These are phyloP conservation scores for Rallus crepitans DNA, from an alignment of 2,797 vertebrate species.

Conservation along the genomic window DNA sequence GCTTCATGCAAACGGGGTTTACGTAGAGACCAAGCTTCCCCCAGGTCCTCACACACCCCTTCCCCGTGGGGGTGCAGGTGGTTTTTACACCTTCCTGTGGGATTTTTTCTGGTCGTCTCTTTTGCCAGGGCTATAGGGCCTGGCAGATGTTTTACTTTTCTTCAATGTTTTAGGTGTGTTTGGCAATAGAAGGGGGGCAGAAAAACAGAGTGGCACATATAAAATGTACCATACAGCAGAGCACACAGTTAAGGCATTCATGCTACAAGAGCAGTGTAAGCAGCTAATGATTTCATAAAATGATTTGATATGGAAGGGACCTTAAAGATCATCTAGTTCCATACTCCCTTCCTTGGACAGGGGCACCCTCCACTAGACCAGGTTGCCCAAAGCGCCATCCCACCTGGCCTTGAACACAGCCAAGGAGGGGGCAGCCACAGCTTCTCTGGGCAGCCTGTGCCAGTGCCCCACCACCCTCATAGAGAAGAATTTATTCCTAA, in stretches of 20 bases:
- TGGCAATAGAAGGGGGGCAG: background rate
- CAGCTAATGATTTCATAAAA: too few relatives aligned
- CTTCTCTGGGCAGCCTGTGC: too few relatives aligned
- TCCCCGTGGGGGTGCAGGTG: background rate
- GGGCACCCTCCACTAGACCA: too few relatives aligned
- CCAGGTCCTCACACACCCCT: background rate
- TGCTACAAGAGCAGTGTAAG: background rate
- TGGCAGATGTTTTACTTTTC: background rate
- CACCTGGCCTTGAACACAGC: too few relatives aligned
- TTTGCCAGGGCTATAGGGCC: background rate
- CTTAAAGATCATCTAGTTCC: too few relatives aligned
- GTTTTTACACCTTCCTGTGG: background rate
- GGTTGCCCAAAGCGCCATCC: too few relatives aligned
- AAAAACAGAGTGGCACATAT: background rate
- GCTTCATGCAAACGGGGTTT: background rate
- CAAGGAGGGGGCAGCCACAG: too few relatives aligned
- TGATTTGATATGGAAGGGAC: too few relatives aligned
- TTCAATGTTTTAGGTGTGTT: background rate
- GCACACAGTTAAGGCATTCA: background rate
- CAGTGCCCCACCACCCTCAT: too few relatives aligned
- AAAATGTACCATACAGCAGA: background rate
- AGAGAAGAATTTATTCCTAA: too few relatives aligned
- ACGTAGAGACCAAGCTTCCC: background rate
- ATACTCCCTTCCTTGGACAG: too few relatives aligned
- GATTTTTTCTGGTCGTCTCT: fast-evolving